Evolutionary conservation across 2,888 invertebrate species (phyloP).

Genomic region (Drosophila kanekoi): DNA sequence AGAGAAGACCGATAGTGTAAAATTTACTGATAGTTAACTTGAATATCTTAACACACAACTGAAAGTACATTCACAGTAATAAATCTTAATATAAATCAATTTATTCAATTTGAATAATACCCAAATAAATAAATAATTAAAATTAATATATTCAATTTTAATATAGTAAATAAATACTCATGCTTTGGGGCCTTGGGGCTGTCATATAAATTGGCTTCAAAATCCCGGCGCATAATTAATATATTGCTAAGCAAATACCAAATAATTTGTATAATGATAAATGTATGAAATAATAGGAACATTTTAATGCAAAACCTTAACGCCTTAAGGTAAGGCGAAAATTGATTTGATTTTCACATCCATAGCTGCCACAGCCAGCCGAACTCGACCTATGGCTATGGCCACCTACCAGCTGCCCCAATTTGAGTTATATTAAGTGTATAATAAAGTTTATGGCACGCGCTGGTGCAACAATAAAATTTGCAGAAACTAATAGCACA

Average conservation of each 20-base stretch:
- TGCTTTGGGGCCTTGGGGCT: slow-evolving; percentile 29
- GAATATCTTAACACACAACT: neutral
- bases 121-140: slow-evolving; percentile 16
- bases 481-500: slow-evolving; percentile 57
- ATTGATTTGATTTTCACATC: slow-evolving; percentile 12
- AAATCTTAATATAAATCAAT: slow-evolving; percentile 2
- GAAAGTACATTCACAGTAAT: neutral
- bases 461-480: slow-evolving; percentile 65
- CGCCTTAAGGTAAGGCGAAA: neutral
- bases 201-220: slow-evolving; percentile 32
- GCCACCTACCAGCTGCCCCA: slow-evolving; percentile 37
- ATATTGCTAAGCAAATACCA: slow-evolving; percentile 59
- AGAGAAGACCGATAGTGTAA: neutral
- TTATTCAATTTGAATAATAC: neutral
- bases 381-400: slow-evolving; percentile 18
- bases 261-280: slow-evolving; percentile 50
- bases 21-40: neutral
- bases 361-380: slow-evolving; percentile 3
- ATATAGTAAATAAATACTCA: slow-evolving; percentile 13
- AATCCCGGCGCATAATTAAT: slow-evolving; percentile 40
- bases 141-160: neutral
- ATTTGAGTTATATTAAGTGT: slow-evolving; percentile 57
- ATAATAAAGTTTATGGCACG: slow-evolving; percentile 68
- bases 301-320: slow-evolving; percentile 5
- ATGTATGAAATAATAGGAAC: slow-evolving; percentile 5